Evolutionary conservation across 2,797 vertebrate species (phyloP).

Genomic region (Sebastes glaucus): DNA sequence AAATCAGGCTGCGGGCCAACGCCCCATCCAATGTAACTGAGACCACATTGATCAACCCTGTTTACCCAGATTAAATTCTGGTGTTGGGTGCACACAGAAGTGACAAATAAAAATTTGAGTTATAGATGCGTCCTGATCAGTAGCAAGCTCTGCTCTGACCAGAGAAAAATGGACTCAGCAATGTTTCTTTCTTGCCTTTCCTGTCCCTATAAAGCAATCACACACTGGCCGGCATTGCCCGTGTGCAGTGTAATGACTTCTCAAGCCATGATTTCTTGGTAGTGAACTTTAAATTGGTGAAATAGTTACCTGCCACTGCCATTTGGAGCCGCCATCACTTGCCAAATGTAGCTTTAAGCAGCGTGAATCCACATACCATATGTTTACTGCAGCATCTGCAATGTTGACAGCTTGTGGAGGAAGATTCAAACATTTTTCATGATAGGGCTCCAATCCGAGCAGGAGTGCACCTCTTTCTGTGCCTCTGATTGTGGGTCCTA

Average conservation of each 20-base stretch:
- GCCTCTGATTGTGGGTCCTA: not conserved
- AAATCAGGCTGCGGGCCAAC: not conserved
- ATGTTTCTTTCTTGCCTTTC: not conserved
- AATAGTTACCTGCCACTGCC: conserved; percentile 13
- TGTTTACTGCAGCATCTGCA: conserved; percentile 35
- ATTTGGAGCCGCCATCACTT: not conserved
- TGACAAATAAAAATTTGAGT: not conserved
- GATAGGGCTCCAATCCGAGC: not conserved
- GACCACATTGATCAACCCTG: conserved; percentile 15
- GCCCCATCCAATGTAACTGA: not conserved
- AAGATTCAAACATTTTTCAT: conserved; percentile 10
- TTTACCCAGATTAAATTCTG: conserved; percentile 9
- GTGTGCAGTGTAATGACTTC: conserved; percentile 22
- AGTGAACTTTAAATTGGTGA: conserved; percentile 14
- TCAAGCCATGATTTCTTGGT: not conserved
- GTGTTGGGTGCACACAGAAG: not conserved
- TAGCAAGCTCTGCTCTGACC: not conserved
- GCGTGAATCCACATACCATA: conserved; percentile 13
- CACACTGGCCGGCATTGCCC: not conserved
- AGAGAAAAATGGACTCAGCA: not conserved
- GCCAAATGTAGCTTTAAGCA: conserved; percentile 4
- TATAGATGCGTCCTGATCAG: conserved; percentile 8
- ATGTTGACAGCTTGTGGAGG: conserved; percentile 26
- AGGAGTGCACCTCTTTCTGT: not conserved
- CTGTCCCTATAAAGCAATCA: conserved; percentile 6